Percentiles rank a stretch among this genome's conserved stretches.
Conservation (phyloP, 2,797 vertebrate species). For the Enteromius thamalakanensis region DNA sequence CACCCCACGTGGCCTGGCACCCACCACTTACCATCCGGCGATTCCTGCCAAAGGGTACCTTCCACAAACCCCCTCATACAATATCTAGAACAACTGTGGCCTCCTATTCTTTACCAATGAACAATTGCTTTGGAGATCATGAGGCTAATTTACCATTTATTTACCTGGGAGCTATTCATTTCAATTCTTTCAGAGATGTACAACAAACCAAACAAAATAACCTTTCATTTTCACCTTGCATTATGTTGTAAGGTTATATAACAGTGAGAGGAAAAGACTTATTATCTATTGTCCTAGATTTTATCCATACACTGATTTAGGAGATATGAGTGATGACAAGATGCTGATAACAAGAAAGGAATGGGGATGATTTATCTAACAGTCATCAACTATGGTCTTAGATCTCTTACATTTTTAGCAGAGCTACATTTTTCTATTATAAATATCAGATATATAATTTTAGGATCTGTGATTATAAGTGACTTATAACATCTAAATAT, state of each 20-base stretch:
- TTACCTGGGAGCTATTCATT: background rate
- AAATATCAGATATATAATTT: background rate
- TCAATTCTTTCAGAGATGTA: background rate
- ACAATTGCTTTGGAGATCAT: slow-evolving; percentile 9
- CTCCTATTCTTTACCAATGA: background rate
- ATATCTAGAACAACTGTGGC: slow-evolving; percentile 14
- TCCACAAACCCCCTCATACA: slow-evolving; percentile 57
- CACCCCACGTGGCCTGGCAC: slow-evolving; percentile 78
- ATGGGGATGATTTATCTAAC: background rate
- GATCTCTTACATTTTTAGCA: background rate
- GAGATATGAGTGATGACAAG: background rate
- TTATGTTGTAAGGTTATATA: background rate
- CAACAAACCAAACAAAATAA: slow-evolving; percentile 6
- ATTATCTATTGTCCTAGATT: background rate
- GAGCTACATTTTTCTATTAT: background rate
- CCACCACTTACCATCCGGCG: slow-evolving; percentile 77
- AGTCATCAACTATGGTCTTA: background rate
- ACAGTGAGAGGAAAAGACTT: background rate
- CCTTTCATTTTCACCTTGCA: background rate
- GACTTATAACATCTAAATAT: background rate
- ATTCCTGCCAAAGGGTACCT: slow-evolving; percentile 79
- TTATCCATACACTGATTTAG: background rate
- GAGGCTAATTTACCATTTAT: background rate
- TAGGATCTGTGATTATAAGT: background rate
- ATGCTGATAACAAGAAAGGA: background rate